Percentiles rank a stretch among this genome's conserved stretches.
Evolutionary conservation across 1,140 invertebrate genomes (phyloP).

Genomic region (Caenorhabditis briggsae): DNA sequence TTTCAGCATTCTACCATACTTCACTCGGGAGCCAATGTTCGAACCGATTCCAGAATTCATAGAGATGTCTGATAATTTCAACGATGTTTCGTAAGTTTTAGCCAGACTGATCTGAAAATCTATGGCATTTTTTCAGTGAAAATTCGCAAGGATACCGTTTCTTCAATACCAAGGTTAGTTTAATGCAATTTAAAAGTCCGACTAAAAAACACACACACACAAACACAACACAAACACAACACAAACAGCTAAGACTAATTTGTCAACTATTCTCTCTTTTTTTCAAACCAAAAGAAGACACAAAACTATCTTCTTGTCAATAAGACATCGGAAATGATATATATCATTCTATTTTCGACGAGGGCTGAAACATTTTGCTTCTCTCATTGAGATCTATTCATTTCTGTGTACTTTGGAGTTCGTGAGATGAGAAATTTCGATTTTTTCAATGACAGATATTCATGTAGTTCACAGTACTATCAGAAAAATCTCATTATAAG

Average conservation of each 20-base stretch:
- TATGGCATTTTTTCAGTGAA: not conserved
- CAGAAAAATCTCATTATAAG: no score
- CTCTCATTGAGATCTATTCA: not conserved
- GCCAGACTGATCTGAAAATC: not conserved
- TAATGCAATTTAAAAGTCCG: no score
- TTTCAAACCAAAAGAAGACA: not conserved
- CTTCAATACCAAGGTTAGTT: constrained; percentile 20
- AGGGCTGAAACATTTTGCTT: not conserved
- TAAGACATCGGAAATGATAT: constrained; percentile 8
- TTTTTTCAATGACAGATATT: no score
- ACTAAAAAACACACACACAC: no score
- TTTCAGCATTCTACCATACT: constrained; percentile 3
- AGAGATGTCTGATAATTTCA: constrained; percentile 23
- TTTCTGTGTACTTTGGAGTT: constrained; percentile 31
- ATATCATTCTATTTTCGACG: constrained; percentile 16
- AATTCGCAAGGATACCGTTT: constrained; percentile 42
- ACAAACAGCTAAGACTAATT: no score
- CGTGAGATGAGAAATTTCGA: not conserved
- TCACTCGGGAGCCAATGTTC: constrained; percentile 10
- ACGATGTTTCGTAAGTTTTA: constrained; percentile 21
- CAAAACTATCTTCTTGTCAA: not conserved
- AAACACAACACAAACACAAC: no score
- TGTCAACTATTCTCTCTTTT: not conserved
- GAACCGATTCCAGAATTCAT: constrained; percentile 35
- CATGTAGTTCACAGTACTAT: no score